Evolutionary conservation across 2,113 vertebrate species (phyloP).

Genomic region (Tragulus kanchil): DNA sequence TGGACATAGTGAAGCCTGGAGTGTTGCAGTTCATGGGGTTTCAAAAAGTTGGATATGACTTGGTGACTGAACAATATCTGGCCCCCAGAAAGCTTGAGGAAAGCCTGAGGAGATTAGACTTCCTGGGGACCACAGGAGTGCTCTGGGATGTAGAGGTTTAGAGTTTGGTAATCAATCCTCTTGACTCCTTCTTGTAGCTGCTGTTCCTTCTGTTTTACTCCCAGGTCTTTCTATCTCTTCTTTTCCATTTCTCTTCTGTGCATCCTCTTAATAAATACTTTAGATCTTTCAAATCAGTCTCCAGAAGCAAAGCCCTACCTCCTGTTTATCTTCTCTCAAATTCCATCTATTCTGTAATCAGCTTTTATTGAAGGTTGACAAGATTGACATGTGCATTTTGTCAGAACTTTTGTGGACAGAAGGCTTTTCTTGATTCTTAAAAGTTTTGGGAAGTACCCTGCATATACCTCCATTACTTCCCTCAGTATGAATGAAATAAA

Average conservation of each 20-base stretch:
- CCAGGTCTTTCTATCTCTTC: background rate
- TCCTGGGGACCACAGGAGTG: background rate
- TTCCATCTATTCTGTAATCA: background rate
- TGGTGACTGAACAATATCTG: background rate
- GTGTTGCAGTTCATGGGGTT: background rate
- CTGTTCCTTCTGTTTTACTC: background rate
- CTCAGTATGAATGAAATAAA: background rate
- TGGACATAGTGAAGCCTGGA: background rate
- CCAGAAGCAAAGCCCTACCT: background rate
- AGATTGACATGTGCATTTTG: background rate
- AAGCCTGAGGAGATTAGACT: background rate
- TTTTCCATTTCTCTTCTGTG: background rate
- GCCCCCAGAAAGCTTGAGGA: fast-evolving
- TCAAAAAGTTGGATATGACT: background rate
- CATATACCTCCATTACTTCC: background rate
- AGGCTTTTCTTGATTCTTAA: background rate
- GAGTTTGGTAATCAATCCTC: background rate
- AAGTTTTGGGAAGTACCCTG: background rate
- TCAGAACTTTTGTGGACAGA: background rate
- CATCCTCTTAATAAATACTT: background rate
- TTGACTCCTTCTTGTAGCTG: background rate
- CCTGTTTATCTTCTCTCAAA: background rate
- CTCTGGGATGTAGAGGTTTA: background rate
- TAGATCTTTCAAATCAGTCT: background rate
- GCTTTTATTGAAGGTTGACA: background rate